Evolutionary conservation across 2,113 vertebrate genomes (phyloP), one percentile per base, ranked within the genome.

Genomic region (Aepyceros melampus): DNA sequence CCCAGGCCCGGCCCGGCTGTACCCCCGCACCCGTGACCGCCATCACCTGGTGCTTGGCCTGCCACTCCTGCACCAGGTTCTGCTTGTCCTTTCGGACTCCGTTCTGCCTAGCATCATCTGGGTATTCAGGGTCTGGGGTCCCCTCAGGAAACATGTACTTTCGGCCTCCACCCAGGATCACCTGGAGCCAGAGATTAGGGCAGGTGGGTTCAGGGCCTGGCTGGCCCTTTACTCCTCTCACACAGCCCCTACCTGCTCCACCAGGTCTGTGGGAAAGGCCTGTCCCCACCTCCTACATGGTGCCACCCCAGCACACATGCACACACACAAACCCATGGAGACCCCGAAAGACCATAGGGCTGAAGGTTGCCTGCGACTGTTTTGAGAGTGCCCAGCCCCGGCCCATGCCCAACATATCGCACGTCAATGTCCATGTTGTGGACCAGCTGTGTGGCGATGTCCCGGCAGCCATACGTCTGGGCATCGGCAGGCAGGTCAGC

Each of bases 391-490:
- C 33, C 45, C 29, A 3, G 23, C 40, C 83, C 33, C 4, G 4
- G 0, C 19, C 40, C 1, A 0, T 0, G 25, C 13, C 1, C 0
- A 3, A 0, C 99, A 1, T 67, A 8, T n/a, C 64, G 96, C 98
- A 99, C 99, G 0, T 99, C 99, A 62, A 99, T 99, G 97, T 99
- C 99, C 0, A 99, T 98, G 96, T 99, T 99, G 98, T 99, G 98
- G 96, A 99, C 98, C 76, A 99, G 99, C 97, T 99, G 99, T 0
- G 97, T 98, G 88, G 99, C 99, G 0, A 99, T 99, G 98, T 99
- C 99, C 23, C 98, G 99, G 94, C 99, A 99, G 88, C 99, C 99
- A 0, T 99, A 98, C 13, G 13, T 19, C 25, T 95, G 88, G 0
- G 99, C 99, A 0, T 98, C 97, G 21, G 49, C 60, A 9, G 99